phyloP scores from a whole-genome alignment of 2,113 vertebrate genomes.

The Hydropotes inermis region DNA sequence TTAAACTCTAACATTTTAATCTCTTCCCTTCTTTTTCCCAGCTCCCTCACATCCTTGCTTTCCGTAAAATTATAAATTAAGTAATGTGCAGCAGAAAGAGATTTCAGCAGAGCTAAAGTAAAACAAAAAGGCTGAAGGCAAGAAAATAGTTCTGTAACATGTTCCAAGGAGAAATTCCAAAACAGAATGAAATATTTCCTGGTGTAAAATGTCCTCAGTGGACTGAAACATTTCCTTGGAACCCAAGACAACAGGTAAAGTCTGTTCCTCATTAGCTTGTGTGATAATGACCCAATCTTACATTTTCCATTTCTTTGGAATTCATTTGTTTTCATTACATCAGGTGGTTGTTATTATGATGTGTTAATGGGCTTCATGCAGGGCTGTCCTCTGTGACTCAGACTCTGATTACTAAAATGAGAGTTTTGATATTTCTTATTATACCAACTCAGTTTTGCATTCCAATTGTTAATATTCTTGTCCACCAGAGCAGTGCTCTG shows the following conservation, averaged over 20 bases:
- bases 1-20: background rate
- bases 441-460: conserved; percentile 70
- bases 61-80: conserved; percentile 32
- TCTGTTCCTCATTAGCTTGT: conserved; percentile 61
- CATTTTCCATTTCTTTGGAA: conserved; percentile 68
- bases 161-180: conserved; percentile 62
- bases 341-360: conserved; percentile 76
- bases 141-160: conserved; percentile 53
- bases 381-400: conserved; percentile 62
- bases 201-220: conserved; percentile 28
- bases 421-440: conserved; percentile 68
- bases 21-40: background rate
- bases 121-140: conserved; percentile 34
- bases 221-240: conserved; percentile 53
- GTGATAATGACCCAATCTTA: conserved; percentile 60
- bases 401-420: conserved; percentile 58
- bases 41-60: background rate
- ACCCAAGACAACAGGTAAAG: conserved; percentile 56
- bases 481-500: conserved; percentile 38
- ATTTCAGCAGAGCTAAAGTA: conserved; percentile 50
- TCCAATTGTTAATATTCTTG: conserved; percentile 65
- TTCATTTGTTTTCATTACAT: conserved; percentile 73
- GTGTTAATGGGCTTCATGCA: conserved; percentile 76
- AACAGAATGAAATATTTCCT: conserved; percentile 60
- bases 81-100: background rate